Conservation (phyloP, 2,113 vertebrate species). For the Natator depressus region DNA sequence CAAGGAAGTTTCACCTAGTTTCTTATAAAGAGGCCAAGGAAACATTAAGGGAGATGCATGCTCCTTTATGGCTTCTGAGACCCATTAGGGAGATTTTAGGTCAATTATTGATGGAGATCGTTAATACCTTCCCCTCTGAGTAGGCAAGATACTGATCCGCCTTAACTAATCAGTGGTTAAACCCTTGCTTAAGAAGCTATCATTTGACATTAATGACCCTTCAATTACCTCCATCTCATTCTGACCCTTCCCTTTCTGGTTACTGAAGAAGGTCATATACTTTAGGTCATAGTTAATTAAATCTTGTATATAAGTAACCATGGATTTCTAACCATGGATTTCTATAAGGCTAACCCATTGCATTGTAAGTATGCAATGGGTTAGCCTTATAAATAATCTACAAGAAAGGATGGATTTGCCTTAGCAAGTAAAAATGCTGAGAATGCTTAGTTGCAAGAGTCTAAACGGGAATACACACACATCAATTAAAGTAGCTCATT, state of each 20-base stretch:
- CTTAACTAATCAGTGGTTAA: slow-evolving; percentile 13
- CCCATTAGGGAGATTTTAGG: background rate
- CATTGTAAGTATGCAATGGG: background rate
- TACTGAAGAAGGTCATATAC: background rate
- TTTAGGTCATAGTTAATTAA: slow-evolving; percentile 8
- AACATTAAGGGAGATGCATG: background rate
- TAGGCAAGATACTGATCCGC: slow-evolving; percentile 12
- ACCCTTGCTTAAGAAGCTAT: slow-evolving; percentile 3
- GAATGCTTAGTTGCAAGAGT: background rate
- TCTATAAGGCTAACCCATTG: too few species aligned
- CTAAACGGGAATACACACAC: slow-evolving; percentile 15
- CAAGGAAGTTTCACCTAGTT: background rate
- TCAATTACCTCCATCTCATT: slow-evolving; percentile 13
- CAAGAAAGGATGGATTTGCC: slow-evolving; percentile 34
- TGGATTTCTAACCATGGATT: background rate
- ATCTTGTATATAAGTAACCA: slow-evolving; percentile 12
- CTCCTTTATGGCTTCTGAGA: background rate
- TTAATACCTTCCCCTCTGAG: background rate
- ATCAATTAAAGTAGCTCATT: slow-evolving; percentile 52
- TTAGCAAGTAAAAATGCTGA: slow-evolving; percentile 40
- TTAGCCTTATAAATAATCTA: background rate
- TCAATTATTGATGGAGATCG: background rate
- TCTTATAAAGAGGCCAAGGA: background rate
- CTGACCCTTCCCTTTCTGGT: slow-evolving; percentile 13
- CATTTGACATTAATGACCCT: background rate